phyloP scores from a whole-genome alignment of 1,140 invertebrate genomes.

The Microplitis demolitor region DNA sequence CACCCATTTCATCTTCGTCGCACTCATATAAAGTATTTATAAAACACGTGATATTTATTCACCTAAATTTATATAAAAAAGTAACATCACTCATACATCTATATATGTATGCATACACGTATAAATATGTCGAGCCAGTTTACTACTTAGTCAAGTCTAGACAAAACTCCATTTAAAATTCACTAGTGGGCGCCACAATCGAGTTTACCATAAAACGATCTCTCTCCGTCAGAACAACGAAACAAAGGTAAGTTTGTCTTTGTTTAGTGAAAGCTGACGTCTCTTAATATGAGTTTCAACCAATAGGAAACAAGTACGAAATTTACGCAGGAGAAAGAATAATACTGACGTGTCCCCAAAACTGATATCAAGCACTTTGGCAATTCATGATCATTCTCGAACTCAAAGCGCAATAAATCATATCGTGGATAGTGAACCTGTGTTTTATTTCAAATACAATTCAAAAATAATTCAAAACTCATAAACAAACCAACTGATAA shows the following conservation, averaged over 20 bases:
- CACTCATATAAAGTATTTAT: too few relatives aligned
- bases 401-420: slow-evolving; percentile 31
- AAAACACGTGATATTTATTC: too few relatives aligned
- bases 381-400: slow-evolving; percentile 47
- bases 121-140: too few relatives aligned
- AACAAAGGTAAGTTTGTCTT: neutral
- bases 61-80: too few relatives aligned
- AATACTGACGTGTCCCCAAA: slow-evolving; percentile 59
- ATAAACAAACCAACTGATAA: slow-evolving; percentile 9
- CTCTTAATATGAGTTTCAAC: slow-evolving; percentile 26
- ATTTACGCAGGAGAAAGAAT: slow-evolving; percentile 39
- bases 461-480: neutral
- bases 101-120: too few relatives aligned
- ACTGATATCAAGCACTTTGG: slow-evolving; percentile 35
- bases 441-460: neutral
- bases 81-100: too few relatives aligned
- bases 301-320: slow-evolving; percentile 41
- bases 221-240: neutral
- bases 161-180: neutral
- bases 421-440: neutral
- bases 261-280: slow-evolving; percentile 31
- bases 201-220: neutral
- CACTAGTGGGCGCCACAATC: neutral
- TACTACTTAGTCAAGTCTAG: too few relatives aligned
- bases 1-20: too few relatives aligned